Evolutionary conservation across 2,113 vertebrate genomes (phyloP).

Genomic region (Dromas ardeola): DNA sequence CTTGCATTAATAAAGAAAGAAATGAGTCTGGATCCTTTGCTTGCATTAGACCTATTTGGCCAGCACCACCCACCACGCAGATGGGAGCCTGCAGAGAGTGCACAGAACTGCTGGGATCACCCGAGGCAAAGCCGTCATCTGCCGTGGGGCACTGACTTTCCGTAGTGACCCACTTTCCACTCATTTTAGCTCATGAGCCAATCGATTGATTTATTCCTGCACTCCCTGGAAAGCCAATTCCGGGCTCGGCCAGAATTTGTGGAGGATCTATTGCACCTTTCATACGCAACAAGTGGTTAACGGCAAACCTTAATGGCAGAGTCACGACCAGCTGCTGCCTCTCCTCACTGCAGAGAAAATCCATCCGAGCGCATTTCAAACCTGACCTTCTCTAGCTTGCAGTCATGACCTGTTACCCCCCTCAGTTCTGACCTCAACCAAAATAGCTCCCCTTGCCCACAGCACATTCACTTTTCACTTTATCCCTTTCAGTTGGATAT

Average conservation of each 20-base stretch:
- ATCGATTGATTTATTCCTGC: not conserved
- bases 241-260: not conserved
- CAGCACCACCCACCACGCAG: rapidly evolving
- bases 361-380: not conserved
- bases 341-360: not conserved
- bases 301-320: not conserved
- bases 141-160: rapidly evolving
- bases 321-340: not conserved
- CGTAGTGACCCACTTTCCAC: not conserved
- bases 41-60: not conserved
- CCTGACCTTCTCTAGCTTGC: not conserved
- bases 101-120: not conserved
- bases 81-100: not conserved
- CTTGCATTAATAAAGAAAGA: not conserved
- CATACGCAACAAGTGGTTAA: not conserved
- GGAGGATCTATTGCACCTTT: not conserved
- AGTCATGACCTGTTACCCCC: not conserved
- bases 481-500: not conserved
- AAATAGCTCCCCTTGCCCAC: not conserved
- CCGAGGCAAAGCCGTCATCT: not conserved
- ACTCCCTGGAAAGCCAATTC: not conserved
- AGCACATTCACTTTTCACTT: not conserved
- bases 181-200: not conserved
- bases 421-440: not conserved
- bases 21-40: not conserved